Base-by-base conservation (phyloP, 2,888 invertebrate genomes). In the Drosophila phalerata region DNA sequence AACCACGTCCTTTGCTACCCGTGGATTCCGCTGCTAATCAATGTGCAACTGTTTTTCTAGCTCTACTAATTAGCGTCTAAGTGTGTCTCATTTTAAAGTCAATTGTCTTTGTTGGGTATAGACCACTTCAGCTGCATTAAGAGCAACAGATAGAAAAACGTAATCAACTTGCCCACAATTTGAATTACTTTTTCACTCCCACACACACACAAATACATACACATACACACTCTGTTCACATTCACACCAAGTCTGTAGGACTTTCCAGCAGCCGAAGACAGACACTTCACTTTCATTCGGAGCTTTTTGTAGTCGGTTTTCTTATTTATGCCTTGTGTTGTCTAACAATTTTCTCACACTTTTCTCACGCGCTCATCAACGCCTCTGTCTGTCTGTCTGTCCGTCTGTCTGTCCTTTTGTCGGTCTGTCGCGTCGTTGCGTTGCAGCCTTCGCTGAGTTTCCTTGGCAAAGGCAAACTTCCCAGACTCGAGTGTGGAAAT, bases 401-500 rank as follows among this genome's bases (percentile, higher is more conserved):
- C 22, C 0, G 0, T 22, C 22, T 22, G 3, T 22, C 22, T 45
- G 17, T 58, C 48, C 13, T 6, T 28, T 9, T 38, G 25, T 38
- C 22, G 17, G 58, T 43, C 22, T 28, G 58, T 43, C 63, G 34
- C 17, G 15, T 28, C 22, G 52, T 40, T 38, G 17, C 55, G 42
- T 55, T 43, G 53, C 53, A 40, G 53, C 28, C 15, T 52, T 38
- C 53, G 42, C 22, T 55, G n/a, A 55, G 55, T 43, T 61, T 52
- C 28, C 19, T 37, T 55, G 34, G 69, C 49, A 70, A 69, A 67
- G 73, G 77, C 40, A 89, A 90, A 90, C 79, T 88, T 90, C 71
- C 53, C 78, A 80, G 88, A 88, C 80, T 83, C 74, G 82, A 90
- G 91, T 90, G 89, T 91, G 80, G 81, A 85, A 85, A 87, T 86